These are phyloP conservation scores for Danaus melanippus DNA, from an alignment of 1,140 invertebrate genomes.

Conservation along the genomic window DNA sequence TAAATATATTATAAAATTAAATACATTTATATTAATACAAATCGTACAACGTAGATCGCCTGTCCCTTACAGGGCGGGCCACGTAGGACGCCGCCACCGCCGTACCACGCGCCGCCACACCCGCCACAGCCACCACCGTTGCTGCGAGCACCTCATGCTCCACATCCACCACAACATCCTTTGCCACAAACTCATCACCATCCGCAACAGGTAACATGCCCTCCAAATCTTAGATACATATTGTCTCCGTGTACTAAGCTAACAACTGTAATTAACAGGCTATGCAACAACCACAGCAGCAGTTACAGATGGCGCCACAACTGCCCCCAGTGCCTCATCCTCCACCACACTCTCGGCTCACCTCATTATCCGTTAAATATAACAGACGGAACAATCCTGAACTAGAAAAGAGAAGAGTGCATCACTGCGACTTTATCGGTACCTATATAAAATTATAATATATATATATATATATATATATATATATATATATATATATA, in stretches of 20 bases:
- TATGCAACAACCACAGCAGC: constrained; percentile 38
- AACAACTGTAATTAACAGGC: constrained; percentile 17
- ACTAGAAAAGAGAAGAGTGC: constrained; percentile 93
- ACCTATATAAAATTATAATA: constrained; percentile 55
- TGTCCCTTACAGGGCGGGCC: constrained; percentile 43
- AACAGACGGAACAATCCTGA: constrained; percentile 97
- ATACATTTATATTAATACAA: not conserved
- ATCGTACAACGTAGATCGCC: constrained; percentile 10
- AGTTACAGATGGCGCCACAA: constrained; percentile 53
- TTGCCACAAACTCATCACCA: constrained; percentile 64
- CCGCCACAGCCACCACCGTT: constrained; percentile 36
- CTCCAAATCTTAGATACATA: no score
- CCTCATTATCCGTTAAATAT: constrained; percentile 74
- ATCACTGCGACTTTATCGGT: constrained; percentile 96
- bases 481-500: no score
- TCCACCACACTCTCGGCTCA: constrained; percentile 54
- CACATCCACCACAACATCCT: constrained; percentile 39
- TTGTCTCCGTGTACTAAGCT: not conserved
- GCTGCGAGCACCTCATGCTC: constrained; percentile 53
- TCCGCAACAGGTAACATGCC: constrained; percentile 30
- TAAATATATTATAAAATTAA: no score
- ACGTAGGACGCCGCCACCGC: constrained; percentile 58
- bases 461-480: no score
- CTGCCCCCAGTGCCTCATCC: constrained; percentile 40
- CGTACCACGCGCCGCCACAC: constrained; percentile 30